Conservation (phyloP, 1,140 invertebrate species). For the Dysdera silvatica region DNA sequence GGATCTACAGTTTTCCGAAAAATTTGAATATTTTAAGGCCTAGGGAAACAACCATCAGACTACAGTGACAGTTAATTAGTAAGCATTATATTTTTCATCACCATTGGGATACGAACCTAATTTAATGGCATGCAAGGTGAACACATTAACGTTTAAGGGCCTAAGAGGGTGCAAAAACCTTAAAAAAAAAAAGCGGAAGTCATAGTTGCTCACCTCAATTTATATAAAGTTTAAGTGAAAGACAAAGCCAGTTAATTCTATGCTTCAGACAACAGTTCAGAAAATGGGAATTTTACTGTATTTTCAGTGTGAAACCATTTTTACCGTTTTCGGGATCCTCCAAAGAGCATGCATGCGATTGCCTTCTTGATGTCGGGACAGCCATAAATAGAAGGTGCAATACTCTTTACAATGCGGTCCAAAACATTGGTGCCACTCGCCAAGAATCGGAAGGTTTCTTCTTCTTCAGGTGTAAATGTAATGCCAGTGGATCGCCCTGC, state of each 20-base stretch:
- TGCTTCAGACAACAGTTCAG: too few relatives aligned
- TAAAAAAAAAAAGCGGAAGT: background rate
- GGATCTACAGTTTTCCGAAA: too few relatives aligned
- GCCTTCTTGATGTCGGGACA: conserved; percentile 94
- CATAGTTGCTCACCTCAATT: background rate
- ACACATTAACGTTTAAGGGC: too few relatives aligned
- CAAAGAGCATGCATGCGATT: conserved; percentile 90
- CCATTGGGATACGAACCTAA: too few relatives aligned
- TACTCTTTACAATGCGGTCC: conserved; percentile 78
- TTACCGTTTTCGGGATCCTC: conserved; percentile 59
- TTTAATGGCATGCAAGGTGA: too few relatives aligned
- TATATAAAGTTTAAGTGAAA: background rate
- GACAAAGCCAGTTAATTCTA: too few relatives aligned
- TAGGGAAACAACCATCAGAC: too few relatives aligned
- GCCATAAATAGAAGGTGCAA: conserved; percentile 97
- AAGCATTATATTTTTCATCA: too few relatives aligned
- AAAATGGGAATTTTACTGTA: too few relatives aligned
- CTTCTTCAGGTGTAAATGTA: conserved; percentile 69
- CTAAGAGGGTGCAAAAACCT: too few relatives aligned
- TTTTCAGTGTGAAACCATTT: background rate
- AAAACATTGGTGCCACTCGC: conserved; percentile 78
- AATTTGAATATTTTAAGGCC: too few relatives aligned
- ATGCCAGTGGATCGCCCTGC: conserved; percentile 54
- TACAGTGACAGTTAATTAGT: too few relatives aligned
- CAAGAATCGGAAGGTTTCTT: conserved; percentile 80